Conservation (phyloP, 2,888 invertebrate species). For the Drosophila nr. perissopoda region DNA sequence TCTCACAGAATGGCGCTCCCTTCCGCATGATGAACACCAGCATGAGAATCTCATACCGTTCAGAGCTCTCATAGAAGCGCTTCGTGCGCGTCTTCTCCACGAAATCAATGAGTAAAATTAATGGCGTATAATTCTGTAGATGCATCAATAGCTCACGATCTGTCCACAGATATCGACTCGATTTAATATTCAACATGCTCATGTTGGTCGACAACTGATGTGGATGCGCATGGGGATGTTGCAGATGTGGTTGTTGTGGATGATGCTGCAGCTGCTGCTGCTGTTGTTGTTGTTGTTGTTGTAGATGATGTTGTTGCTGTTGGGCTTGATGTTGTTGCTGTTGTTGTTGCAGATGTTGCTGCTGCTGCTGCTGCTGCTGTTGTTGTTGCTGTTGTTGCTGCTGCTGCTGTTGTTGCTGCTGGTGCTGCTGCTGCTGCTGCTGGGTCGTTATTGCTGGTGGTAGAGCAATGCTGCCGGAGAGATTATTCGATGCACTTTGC, state of each 20-base stretch:
- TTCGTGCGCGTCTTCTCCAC: conserved; percentile 82
- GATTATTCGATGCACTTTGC: conserved; percentile 42
- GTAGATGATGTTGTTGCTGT: conserved; percentile 43
- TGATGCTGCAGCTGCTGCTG: conserved; percentile 32
- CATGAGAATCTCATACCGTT: conserved; percentile 82
- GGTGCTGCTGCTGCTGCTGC: conserved; percentile 30
- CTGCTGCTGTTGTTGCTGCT: conserved; percentile 14
- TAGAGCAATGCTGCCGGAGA: conserved; percentile 20
- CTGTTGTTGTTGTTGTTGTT: conserved; percentile 13
- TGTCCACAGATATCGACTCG: conserved; percentile 74
- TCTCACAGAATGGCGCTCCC: conserved; percentile 81
- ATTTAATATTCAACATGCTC: conserved; percentile 65
- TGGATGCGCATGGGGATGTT: conserved; percentile 39
- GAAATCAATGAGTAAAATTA: conserved; percentile 79
- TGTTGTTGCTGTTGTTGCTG: conserved; percentile 24
- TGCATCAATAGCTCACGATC: conserved; percentile 80
- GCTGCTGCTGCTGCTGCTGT: conserved; percentile 30
- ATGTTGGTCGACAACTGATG: conserved; percentile 55
- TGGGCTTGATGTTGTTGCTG: conserved; percentile 29
- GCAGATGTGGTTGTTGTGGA: conserved; percentile 43
- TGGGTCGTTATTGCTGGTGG: conserved; percentile 17
- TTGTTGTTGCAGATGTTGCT: conserved; percentile 5
- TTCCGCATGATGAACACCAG: conserved; percentile 80
- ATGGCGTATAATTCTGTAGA: conserved; percentile 80
- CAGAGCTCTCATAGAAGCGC: conserved; percentile 80